phyloP scores from a whole-genome alignment of 2,888 invertebrate species.

The Pyrgus malvae region DNA sequence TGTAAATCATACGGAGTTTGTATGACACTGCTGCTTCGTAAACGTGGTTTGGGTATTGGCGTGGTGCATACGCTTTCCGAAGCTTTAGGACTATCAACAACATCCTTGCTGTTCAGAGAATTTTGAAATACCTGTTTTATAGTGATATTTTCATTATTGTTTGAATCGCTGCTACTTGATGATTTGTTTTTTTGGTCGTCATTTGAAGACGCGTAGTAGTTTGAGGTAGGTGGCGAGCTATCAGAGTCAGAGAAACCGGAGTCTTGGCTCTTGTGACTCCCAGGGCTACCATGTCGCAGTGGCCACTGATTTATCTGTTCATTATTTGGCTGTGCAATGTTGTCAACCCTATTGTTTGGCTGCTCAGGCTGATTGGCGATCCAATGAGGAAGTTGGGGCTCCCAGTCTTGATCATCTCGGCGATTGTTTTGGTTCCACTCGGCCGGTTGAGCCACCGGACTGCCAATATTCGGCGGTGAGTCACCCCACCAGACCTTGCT shows the following conservation, averaged over 20 bases:
- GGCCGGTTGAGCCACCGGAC: slow-evolving; percentile 61
- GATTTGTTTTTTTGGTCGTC: slow-evolving; percentile 60
- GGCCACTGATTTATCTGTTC: slow-evolving; percentile 70
- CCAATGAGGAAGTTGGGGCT: slow-evolving; percentile 78
- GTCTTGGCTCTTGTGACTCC: slow-evolving; percentile 88
- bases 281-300: slow-evolving; percentile 77
- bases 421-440: slow-evolving; percentile 59
- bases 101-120: slow-evolving; percentile 53
- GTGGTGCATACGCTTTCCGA: slow-evolving; percentile 44
- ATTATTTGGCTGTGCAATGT: slow-evolving; percentile 58
- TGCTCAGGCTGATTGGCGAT: slow-evolving; percentile 72
- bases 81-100: slow-evolving; percentile 52
- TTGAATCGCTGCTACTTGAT: slow-evolving; percentile 68
- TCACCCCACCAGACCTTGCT: slow-evolving; percentile 87
- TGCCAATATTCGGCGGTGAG: slow-evolving; percentile 66
- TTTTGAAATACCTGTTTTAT: slow-evolving; percentile 72
- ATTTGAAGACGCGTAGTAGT: slow-evolving; percentile 65
- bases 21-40: slow-evolving; percentile 74
- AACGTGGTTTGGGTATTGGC: slow-evolving; percentile 68
- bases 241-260: slow-evolving; percentile 92
- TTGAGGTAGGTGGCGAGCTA: slow-evolving; percentile 80
- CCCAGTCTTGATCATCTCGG: slow-evolving; percentile 69
- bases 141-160: slow-evolving; percentile 73
- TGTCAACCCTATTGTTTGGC: slow-evolving; percentile 64
- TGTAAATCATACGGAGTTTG: slow-evolving; percentile 78